Conservation (phyloP, 1,140 invertebrate species). For the Zaprionus capensis region DNA sequence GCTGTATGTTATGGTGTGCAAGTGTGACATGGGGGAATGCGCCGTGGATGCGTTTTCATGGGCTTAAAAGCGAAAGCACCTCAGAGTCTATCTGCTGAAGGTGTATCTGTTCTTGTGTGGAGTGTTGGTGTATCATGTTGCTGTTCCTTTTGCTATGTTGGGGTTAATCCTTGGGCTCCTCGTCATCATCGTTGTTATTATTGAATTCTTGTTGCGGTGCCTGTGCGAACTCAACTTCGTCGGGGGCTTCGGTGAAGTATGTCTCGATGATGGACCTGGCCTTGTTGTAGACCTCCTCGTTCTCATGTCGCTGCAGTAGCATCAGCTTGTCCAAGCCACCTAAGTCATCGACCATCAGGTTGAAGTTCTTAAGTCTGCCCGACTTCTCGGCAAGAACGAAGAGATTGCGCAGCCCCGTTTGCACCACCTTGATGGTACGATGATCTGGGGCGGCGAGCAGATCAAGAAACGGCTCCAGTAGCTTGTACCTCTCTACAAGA, state of each 20-base stretch:
- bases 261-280: conserved; percentile 92
- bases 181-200: not conserved
- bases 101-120: no score
- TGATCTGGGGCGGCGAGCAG: conserved; percentile 93
- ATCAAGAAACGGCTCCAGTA: conserved; percentile 94
- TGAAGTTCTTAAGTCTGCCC: conserved; percentile 90
- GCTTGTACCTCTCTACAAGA: conserved; percentile 91
- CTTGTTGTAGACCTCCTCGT: conserved; percentile 96
- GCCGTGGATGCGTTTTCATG: conserved; percentile 46
- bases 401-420: conserved; percentile 95
- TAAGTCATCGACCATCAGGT: conserved; percentile 94
- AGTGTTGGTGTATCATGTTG: conserved; percentile 53
- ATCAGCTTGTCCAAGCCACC: conserved; percentile 97
- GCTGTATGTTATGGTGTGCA: conserved; percentile 8
- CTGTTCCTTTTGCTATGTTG: no score
- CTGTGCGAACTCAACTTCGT: conserved; percentile 83
- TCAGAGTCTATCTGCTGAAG: not conserved
- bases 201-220: conserved; percentile 78
- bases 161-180: conserved; percentile 63
- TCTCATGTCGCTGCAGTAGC: conserved; percentile 96
- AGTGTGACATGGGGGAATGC: conserved; percentile 1
- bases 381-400: conserved; percentile 88
- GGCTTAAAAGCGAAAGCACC: conserved; percentile 12
- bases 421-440: conserved; percentile 91
- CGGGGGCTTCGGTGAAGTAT: conserved; percentile 88